Base-by-base conservation (phyloP, 2,113 vertebrate species). In the Haliaeetus leucogaster region DNA sequence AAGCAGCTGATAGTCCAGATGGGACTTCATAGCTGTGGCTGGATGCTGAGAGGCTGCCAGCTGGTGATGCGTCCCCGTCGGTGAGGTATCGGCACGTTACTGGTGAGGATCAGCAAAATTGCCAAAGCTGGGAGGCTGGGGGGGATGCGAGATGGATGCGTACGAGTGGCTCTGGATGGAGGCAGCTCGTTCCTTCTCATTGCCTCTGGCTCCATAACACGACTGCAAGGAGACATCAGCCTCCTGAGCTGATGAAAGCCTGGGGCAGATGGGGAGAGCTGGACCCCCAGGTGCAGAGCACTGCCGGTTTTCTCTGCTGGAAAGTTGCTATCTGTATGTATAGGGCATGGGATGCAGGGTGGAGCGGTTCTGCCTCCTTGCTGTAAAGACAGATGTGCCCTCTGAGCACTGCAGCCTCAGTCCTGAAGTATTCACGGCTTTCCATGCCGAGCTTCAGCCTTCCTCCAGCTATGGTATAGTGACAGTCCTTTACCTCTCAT, bases 1-100 rank as follows among this genome's bases (percentile, higher is more conserved):
- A 62, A 91, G 62, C 78, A 92, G 89, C 82, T 92, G 82, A 89
- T 78, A 73, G 72, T 63, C 89, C 95, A 95, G 91, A 92, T 92
- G 79, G 94, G 89, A 83, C 82, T 70, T 78, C 23, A 10, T 80
- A 70, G 63, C 71, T 81, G 76, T 80, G 76, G 89, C 56, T 95
- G 91, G 88, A 48, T 88, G 74, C 82, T 86, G 85, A 90, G 78
- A 65, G 66, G 71, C 85, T 93, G 82, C 85, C 89, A 93, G 93
- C 71, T 90, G 79, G 74, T 93, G 79, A 56, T 82, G 66, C 20
- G 18, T 72, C 62, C 82, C 78, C 0, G 0, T 19, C 48, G 52
- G 85, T 71, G 90, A 93, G 85, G 71, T 52, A 78, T 48, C 77
- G 53, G 68, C 45, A 30, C 2, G 2, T 32, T 12, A 65, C 25